Conservation (phyloP, 2,888 invertebrate genomes). For the Sminthurides aquaticus region DNA sequence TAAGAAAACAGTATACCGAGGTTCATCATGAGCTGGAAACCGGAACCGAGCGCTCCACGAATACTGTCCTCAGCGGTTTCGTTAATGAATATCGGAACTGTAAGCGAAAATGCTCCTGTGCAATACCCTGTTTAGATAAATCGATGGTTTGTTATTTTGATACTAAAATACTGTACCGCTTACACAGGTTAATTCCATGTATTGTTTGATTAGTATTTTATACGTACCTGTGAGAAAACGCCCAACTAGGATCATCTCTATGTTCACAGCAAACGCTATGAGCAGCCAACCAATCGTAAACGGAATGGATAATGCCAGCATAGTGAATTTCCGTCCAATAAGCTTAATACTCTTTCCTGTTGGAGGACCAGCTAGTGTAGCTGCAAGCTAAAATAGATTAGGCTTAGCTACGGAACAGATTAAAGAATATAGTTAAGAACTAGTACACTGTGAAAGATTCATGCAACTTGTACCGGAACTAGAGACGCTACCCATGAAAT, state of each 20-base stretch:
- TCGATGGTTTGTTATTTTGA: not conserved
- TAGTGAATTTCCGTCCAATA: constrained; percentile 35
- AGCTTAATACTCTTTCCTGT: constrained; percentile 43
- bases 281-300: constrained; percentile 33
- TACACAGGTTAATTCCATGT: too few species aligned
- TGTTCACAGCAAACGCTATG: constrained; percentile 7
- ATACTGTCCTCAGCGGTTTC: constrained; percentile 18
- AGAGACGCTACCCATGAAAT: constrained; percentile 55
- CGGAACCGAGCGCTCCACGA: constrained; percentile 8
- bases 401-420: not conserved
- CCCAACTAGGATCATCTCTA: constrained; percentile 10
- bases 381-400: constrained; percentile 18
- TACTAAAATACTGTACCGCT: too few species aligned
- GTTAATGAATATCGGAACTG: constrained; percentile 22
- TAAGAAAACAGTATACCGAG: constrained; percentile 44
- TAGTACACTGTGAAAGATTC: not conserved
- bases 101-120: constrained; percentile 21
- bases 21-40: constrained; percentile 50
- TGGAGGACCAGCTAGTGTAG: constrained; percentile 23
- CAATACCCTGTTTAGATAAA: not conserved
- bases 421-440: not conserved
- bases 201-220: too few species aligned
- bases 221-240: constrained; percentile 25
- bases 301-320: constrained; percentile 44
- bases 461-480: constrained; percentile 7